These are phyloP conservation scores for Globodera rostochiensis DNA, from an alignment of 1,140 invertebrate genomes.

Conservation along the genomic window DNA sequence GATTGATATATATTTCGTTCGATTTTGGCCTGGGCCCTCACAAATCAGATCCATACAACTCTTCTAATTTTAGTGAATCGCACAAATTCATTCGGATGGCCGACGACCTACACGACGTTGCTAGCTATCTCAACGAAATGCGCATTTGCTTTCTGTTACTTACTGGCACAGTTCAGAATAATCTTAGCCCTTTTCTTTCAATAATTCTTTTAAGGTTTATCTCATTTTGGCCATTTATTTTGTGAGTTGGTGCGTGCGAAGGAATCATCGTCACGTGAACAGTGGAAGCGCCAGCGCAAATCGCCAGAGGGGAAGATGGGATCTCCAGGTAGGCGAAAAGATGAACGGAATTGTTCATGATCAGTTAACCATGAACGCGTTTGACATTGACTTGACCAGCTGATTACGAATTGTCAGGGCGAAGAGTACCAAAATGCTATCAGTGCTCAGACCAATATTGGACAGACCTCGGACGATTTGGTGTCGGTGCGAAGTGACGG, in stretches of 20 bases:
- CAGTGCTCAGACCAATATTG: slow-evolving; percentile 30
- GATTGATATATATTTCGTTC: too few relatives aligned
- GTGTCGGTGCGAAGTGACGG: slow-evolving; percentile 52
- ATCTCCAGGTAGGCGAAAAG: slow-evolving; percentile 27
- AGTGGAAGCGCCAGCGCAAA: background rate
- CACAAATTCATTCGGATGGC: slow-evolving; percentile 63
- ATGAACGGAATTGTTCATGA: slow-evolving; percentile 4
- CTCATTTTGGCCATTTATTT: slow-evolving; percentile 46
- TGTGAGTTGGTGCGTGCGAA: slow-evolving; percentile 40
- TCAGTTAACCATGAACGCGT: background rate
- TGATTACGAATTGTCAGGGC: slow-evolving; percentile 10
- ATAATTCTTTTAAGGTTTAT: slow-evolving; percentile 39
- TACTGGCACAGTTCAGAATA: slow-evolving; percentile 28
- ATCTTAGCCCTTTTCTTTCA: slow-evolving; percentile 15
- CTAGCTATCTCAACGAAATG: slow-evolving; percentile 55
- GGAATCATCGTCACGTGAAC: slow-evolving; percentile 45
- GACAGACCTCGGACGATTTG: slow-evolving; percentile 47
- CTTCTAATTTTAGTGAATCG: slow-evolving; percentile 53
- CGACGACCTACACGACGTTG: slow-evolving; percentile 57
- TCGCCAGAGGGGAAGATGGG: slow-evolving; percentile 27
- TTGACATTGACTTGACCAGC: background rate
- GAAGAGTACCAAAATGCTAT: slow-evolving; percentile 40
- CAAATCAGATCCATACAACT: too few relatives aligned
- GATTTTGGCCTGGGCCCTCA: too few relatives aligned
- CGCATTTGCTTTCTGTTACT: slow-evolving; percentile 54